These are phyloP conservation scores for Leptinotarsa defecta DNA, from an alignment of 1,140 invertebrate species.

Conservation along the genomic window DNA sequence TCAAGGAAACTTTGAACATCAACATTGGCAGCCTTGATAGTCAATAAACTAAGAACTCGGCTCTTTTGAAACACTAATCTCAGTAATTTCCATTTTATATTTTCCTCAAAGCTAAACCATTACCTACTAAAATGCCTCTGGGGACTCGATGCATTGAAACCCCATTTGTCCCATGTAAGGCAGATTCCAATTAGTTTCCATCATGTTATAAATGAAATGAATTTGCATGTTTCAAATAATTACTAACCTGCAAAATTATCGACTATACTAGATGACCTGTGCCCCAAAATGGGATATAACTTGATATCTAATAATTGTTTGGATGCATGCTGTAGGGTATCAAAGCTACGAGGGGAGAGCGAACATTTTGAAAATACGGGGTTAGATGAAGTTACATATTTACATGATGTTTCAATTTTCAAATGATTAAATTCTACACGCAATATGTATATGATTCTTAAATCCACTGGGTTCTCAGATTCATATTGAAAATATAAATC, in stretches of 20 bases:
- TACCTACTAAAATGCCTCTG: constrained; percentile 13
- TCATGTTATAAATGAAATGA: constrained; percentile 20
- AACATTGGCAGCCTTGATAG: constrained; percentile 2
- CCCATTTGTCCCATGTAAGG: constrained; percentile 19
- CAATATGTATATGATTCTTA: no score
- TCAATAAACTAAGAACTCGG: not conserved
- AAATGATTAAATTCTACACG: no score
- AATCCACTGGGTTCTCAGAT: no score
- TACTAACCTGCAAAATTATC: constrained; percentile 19
- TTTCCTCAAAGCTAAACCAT: not conserved
- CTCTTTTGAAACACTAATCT: constrained; percentile 18
- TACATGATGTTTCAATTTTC: no score
- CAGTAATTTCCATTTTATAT: constrained; percentile 20
- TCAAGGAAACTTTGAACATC: not conserved
- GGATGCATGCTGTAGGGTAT: constrained; percentile 12
- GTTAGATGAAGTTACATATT: no score
- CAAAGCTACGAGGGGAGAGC: not conserved
- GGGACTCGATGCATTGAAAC: constrained; percentile 6
- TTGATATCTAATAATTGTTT: constrained; percentile 17
- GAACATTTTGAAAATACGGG: no score
- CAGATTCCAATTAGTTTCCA: constrained; percentile 22
- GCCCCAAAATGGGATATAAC: constrained; percentile 18
- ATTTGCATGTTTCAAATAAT: constrained; percentile 25
- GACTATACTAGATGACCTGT: constrained; percentile 21
- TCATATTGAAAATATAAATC: no score